These are phyloP conservation scores for Drosophila melanosoma DNA, from an alignment of 2,888 invertebrate genomes.

Conservation along the genomic window DNA sequence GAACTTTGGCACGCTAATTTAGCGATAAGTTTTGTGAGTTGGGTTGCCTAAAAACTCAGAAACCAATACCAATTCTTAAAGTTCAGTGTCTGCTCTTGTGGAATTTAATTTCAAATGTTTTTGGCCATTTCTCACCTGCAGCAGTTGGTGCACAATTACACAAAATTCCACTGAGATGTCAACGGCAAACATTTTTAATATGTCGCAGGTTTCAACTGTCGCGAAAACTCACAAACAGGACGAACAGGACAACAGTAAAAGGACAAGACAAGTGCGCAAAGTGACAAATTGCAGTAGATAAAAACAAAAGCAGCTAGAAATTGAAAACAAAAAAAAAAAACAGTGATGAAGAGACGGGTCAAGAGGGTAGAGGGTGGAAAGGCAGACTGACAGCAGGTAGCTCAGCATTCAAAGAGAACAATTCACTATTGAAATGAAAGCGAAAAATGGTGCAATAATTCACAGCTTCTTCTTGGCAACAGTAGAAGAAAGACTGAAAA, in stretches of 20 bases:
- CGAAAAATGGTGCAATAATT: constrained; percentile 36
- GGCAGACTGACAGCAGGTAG: constrained; percentile 11
- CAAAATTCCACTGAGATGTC: constrained; percentile 59
- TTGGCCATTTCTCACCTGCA: constrained; percentile 28
- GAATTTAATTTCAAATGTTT: constrained; percentile 46
- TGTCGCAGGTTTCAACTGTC: constrained; percentile 45
- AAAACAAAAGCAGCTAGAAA: constrained; percentile 32
- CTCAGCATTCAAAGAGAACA: constrained; percentile 29
- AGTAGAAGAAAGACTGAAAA: constrained; percentile 1
- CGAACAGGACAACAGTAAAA: constrained; percentile 29
- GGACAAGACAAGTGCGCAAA: constrained; percentile 65
- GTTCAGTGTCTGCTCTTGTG: background rate
- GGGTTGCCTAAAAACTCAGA: constrained; percentile 15
- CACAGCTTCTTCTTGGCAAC: constrained; percentile 40
- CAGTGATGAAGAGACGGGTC: constrained; percentile 52
- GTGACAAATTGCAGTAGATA: constrained; percentile 71
- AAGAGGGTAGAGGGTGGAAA: constrained; percentile 23
- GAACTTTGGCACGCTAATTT: constrained; percentile 68
- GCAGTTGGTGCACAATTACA: constrained; percentile 45
- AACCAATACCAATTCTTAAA: constrained; percentile 8
- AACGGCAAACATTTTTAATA: constrained; percentile 63
- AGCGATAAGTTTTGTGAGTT: constrained; percentile 62
- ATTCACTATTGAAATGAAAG: constrained; percentile 44
- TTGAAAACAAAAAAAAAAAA: constrained; percentile 3
- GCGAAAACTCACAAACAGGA: constrained; percentile 11